Base-by-base conservation (phyloP, 2,113 vertebrate species). In the Noctilio leporinus region DNA sequence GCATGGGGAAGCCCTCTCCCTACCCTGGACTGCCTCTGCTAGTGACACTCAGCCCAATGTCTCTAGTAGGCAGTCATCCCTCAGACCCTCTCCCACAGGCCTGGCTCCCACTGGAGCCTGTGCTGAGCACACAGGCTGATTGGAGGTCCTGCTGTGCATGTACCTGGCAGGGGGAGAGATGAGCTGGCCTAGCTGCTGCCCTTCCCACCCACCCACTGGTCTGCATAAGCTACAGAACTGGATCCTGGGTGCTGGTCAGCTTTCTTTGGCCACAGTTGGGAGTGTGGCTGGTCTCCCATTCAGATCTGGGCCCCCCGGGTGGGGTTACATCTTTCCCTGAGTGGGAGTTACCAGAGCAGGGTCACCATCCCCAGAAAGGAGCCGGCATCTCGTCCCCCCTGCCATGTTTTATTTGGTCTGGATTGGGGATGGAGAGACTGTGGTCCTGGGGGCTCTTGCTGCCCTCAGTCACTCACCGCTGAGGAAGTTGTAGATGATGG, bases 401-500 rank as follows among this genome's bases (percentile, higher is more conserved):
- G 0, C 70, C 30, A 11, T 28, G 72, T 49, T 55, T 70, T 28
- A 55, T 55, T 49, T 28, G 7, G n/a, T 22, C 69, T 62, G 69
- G 73, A 7, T 3, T 69, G 77, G n/a, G 24, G n/a, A 11, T 24
- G 75, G 16, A 35, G 72, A 64, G 47, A 67, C n/a, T 26, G 16
- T 19, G 4, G 22, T 51, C 81, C 33, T 11, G 8, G 59, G 59
- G 28, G 30, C 67, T 12, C 4, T 24, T 4, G 47, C 85, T 57
- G 20, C 53, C 33, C 65, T 77, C 10, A 0, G 49, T 35, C 15
- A 10, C 97, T 97, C 83, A 97, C 97, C 97, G 10, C 97, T 98
- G 70, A 98, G 97, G 92, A 98, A 98, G 94, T 95, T 98, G 95
- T 97, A 98, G 94, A 97, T 97, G 94, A 98, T 97, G 87, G 97